phyloP scores from a whole-genome alignment of 2,797 vertebrate genomes.

The Craterocephalus amniculus region DNA sequence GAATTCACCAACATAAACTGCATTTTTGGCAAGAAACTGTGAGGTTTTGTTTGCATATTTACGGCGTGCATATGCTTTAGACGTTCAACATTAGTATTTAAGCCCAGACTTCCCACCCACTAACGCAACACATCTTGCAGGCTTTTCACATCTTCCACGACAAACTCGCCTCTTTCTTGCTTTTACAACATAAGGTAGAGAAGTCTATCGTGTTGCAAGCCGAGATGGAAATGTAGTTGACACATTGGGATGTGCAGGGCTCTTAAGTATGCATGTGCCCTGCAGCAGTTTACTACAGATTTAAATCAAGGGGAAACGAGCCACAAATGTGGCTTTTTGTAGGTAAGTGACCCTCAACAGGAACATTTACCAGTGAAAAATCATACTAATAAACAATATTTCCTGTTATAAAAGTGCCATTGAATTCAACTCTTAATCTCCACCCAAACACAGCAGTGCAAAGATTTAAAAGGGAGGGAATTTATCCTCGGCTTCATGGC shows the following conservation, averaged over 20 bases:
- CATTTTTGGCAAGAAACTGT: neutral
- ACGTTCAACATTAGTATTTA: constrained; percentile 25
- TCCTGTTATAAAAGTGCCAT: constrained; percentile 21
- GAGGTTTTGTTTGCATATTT: constrained; percentile 12
- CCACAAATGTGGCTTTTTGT: constrained; percentile 28
- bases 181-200: constrained; percentile 7
- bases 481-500: constrained; percentile 22
- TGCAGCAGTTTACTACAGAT: constrained; percentile 42
- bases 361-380: constrained; percentile 4
- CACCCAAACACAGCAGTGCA: constrained; percentile 27
- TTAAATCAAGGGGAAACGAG: constrained; percentile 24
- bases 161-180: constrained; percentile 9
- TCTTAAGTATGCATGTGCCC: constrained; percentile 15
- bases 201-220: constrained; percentile 7
- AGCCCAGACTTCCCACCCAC: constrained; percentile 28
- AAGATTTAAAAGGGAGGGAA: constrained; percentile 29
- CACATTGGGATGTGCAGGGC: constrained; percentile 11
- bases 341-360: neutral
- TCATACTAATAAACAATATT: neutral
- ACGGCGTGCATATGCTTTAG: constrained; percentile 15
- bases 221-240: constrained; percentile 5
- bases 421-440: constrained; percentile 27
- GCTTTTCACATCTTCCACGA: constrained; percentile 20
- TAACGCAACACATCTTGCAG: constrained; percentile 17
- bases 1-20: constrained; percentile 21